Conservation (phyloP, 2,888 invertebrate genomes). For the Tolmerus cingulatus region DNA sequence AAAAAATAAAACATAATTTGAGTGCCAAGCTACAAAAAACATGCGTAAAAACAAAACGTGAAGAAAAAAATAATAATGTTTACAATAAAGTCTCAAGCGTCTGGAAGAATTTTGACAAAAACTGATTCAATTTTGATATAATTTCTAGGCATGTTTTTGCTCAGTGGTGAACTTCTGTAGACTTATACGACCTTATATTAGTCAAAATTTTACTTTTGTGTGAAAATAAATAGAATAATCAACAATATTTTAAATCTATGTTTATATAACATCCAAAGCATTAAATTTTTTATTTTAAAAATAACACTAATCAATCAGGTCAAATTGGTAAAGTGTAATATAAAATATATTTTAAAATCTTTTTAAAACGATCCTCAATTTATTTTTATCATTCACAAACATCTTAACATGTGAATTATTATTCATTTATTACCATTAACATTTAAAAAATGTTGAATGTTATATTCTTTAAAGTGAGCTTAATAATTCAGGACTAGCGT, state of each 20-base stretch:
- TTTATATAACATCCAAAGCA: too few relatives aligned
- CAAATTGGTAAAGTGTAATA: too few relatives aligned
- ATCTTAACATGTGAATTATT: too few relatives aligned
- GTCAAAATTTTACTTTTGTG: background rate
- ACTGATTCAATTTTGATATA: background rate
- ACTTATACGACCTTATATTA: background rate
- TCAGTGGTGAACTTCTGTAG: background rate
- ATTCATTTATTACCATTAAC: too few relatives aligned
- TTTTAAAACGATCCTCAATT: too few relatives aligned
- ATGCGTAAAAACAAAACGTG: background rate
- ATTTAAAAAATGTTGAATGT: too few relatives aligned
- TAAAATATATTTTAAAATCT: too few relatives aligned
- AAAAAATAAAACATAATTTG: slow-evolving; percentile 49
- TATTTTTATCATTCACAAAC: too few relatives aligned
- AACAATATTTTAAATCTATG: background rate
- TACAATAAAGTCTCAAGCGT: background rate
- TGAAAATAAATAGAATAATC: background rate
- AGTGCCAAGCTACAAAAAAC: slow-evolving; percentile 51
- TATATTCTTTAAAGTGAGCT: too few relatives aligned
- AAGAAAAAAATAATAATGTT: background rate
- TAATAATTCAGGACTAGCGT: too few relatives aligned
- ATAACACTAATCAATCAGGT: too few relatives aligned
- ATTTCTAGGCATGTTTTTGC: background rate
- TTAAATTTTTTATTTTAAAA: too few relatives aligned
- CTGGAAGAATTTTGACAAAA: background rate